A percentile compares a stretch with the other conserved stretches of the same genome.
These are phyloP conservation scores for Drosophila nebulosa DNA, from an alignment of 1,140 invertebrate genomes.

Conservation along the genomic window DNA sequence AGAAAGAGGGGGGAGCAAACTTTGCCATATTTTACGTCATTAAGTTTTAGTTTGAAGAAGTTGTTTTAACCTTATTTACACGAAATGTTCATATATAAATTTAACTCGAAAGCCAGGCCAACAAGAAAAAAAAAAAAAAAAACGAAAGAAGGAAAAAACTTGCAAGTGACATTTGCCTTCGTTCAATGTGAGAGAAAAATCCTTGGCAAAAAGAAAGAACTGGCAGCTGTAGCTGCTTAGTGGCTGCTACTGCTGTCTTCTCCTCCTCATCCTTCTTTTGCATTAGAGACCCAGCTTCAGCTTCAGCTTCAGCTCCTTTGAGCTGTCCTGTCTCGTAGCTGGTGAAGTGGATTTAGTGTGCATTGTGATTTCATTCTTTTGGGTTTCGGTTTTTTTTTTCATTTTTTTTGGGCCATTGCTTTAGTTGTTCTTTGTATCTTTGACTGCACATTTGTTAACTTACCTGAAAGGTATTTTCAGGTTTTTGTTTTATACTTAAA, in stretches of 20 bases:
- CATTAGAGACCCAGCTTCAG: conserved; percentile 53
- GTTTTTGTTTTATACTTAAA: conserved; percentile 50
- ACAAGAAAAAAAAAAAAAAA: conserved; percentile 23
- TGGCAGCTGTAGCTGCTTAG: conserved; percentile 61
- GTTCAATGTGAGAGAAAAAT: conserved; percentile 34
- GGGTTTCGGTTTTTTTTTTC: background rate
- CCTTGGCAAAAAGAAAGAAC: conserved; percentile 26
- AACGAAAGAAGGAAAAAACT: conserved; percentile 24
- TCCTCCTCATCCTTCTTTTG: too few species aligned
- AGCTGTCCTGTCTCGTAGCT: conserved; percentile 14
- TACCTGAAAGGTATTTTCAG: conserved; percentile 75
- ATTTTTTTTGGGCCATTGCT: background rate
- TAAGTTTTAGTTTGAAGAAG: conserved; percentile 47
- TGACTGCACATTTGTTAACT: conserved; percentile 79
- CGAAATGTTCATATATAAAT: conserved; percentile 20
- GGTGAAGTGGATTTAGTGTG: conserved; percentile 60
- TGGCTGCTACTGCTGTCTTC: too few species aligned
- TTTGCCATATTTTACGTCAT: conserved; percentile 75
- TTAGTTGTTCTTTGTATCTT: conserved; percentile 50
- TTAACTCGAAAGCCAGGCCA: conserved; percentile 28
- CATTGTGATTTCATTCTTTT: conserved; percentile 59
- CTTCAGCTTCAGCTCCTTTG: conserved; percentile 5
- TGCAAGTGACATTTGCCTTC: conserved; percentile 7
- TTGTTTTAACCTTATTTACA: conserved; percentile 51
- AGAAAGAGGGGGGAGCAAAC: conserved; percentile 23